A percentile compares a stretch with the other conserved stretches of the same genome.
Evolutionary conservation across 2,797 vertebrate species (phyloP).

Genomic region (Falco concolor): DNA sequence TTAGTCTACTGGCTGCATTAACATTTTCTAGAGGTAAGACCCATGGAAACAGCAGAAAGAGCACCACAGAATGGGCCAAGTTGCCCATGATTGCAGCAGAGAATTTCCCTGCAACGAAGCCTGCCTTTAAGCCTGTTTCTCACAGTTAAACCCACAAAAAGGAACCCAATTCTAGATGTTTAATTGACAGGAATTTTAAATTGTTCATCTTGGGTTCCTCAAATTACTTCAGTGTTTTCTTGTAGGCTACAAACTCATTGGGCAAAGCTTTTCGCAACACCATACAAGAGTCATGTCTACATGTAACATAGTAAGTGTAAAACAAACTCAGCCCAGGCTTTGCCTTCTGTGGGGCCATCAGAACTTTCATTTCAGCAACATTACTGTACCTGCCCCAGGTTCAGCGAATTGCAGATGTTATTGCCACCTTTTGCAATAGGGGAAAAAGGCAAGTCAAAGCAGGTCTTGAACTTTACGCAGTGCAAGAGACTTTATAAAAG

Average conservation of each 20-base stretch:
- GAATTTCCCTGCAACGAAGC: background rate
- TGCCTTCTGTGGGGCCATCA: background rate
- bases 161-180: background rate
- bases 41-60: background rate
- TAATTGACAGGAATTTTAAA: background rate
- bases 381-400: background rate
- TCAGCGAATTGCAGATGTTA: background rate
- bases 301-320: fast-evolving
- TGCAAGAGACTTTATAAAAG: background rate
- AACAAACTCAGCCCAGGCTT: background rate
- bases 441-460: background rate
- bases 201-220: background rate
- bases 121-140: background rate
- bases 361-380: background rate
- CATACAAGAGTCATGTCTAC: background rate
- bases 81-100: background rate
- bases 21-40: constrained; percentile 18
- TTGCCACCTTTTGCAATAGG: background rate
- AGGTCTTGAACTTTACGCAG: background rate
- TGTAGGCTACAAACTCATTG: background rate
- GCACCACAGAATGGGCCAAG: background rate
- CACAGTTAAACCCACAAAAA: background rate
- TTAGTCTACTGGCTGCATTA: background rate
- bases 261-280: background rate
- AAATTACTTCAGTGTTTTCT: background rate